These are phyloP conservation scores for Falco peregrinus DNA, from an alignment of 2,797 vertebrate genomes.

Conservation along the genomic window DNA sequence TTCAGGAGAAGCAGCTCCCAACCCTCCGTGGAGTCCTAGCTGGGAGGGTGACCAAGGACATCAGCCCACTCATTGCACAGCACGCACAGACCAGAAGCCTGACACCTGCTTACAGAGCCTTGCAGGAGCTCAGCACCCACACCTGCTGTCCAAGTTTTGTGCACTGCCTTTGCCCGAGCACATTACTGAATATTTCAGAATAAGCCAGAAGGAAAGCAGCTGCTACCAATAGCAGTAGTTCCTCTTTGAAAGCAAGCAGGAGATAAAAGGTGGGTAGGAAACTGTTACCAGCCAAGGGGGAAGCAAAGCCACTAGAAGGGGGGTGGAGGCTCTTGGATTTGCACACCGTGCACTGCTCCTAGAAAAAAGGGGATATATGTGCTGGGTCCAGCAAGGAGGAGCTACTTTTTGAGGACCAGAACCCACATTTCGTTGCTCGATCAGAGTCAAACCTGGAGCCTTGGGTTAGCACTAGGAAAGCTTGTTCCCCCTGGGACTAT, in stretches of 20 bases:
- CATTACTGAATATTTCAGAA: not conserved
- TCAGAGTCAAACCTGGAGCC: not conserved
- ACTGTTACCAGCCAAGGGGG: not conserved
- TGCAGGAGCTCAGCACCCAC: not conserved
- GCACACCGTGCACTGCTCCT: not conserved
- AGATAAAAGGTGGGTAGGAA: not conserved
- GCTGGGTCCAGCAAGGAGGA: not conserved
- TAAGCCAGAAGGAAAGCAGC: not conserved
- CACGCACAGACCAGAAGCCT: not conserved
- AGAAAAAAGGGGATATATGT: not conserved
- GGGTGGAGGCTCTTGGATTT: not conserved
- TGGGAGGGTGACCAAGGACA: too few relatives aligned
- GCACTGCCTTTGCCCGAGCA: too few relatives aligned
- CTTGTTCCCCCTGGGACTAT: fast-evolving
- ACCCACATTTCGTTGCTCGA: not conserved
- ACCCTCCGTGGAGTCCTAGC: fast-evolving
- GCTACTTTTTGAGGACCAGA: not conserved
- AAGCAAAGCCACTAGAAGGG: not conserved
- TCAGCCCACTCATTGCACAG: too few relatives aligned
- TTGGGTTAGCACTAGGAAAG: not conserved
- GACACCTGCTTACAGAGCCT: not conserved
- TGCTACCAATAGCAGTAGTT: not conserved
- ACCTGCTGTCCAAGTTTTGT: too few relatives aligned
- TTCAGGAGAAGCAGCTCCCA: not conserved
- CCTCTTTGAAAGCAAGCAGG: not conserved